Percentiles rank a stretch among this genome's conserved stretches.
Evolutionary conservation across 2,113 vertebrate species (phyloP).

Genomic region (Rhinopomastus cyanomelas): DNA sequence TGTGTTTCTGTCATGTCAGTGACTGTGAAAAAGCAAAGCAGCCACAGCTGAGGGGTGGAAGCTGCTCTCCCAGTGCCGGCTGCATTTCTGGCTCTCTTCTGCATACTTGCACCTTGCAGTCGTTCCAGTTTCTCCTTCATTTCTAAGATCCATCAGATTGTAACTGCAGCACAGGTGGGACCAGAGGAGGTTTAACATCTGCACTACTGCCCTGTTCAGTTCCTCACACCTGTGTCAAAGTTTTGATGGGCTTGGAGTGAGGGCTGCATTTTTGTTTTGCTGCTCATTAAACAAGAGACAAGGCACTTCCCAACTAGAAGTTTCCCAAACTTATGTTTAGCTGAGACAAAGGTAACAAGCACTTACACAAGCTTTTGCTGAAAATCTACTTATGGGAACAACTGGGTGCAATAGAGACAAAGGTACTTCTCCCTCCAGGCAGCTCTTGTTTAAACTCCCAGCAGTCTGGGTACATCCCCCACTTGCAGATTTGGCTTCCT

Average conservation of each 20-base stretch:
- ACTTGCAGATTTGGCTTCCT: not conserved
- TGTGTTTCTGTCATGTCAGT: not conserved
- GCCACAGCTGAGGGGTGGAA: not conserved
- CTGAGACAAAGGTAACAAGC: not conserved
- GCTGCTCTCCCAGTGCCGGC: not conserved
- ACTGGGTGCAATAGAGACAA: accelerated
- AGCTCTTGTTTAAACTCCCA: not conserved
- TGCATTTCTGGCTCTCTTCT: not conserved
- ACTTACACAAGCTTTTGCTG: not conserved
- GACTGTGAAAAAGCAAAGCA: not conserved
- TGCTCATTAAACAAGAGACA: not conserved
- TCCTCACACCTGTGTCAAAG: not conserved
- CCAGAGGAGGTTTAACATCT: not conserved
- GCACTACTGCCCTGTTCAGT: not conserved
- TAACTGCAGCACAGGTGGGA: not conserved
- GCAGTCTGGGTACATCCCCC: no score
- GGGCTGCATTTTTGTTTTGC: not conserved
- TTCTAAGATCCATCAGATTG: not conserved
- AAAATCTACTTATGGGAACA: not conserved
- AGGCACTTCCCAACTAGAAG: not conserved
- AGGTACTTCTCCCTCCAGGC: not conserved
- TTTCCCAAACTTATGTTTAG: not conserved
- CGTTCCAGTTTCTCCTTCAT: not conserved
- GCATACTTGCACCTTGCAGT: no score
- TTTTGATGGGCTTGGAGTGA: not conserved